Conservation (phyloP, 2,113 vertebrate genomes). For the Suncus etruscus region DNA sequence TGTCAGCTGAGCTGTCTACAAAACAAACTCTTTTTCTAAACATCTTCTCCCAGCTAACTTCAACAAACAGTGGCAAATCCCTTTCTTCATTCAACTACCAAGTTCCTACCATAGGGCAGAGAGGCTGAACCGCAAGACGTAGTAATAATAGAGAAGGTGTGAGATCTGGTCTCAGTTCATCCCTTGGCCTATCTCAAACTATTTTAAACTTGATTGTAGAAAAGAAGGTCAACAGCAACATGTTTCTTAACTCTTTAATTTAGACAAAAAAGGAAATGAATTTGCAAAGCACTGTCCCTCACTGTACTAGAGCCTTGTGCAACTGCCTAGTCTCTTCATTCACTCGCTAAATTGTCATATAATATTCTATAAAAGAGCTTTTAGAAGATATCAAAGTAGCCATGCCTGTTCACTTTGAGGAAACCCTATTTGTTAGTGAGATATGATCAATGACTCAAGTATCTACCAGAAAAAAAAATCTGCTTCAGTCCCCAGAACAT, state of each 20-base stretch:
- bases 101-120: no score
- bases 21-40: slow-evolving; percentile 8
- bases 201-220: neutral
- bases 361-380: neutral
- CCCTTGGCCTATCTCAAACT: neutral
- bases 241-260: slow-evolving; percentile 4
- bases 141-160: neutral
- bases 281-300: slow-evolving; percentile 54
- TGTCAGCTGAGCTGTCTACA: neutral
- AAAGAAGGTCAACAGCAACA: neutral
- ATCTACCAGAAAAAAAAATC: neutral
- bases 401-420: neutral
- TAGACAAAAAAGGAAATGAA: slow-evolving; percentile 64
- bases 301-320: slow-evolving; percentile 2
- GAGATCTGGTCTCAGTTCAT: neutral
- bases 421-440: neutral
- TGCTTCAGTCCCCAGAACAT: neutral
- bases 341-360: slow-evolving; percentile 3
- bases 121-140: neutral
- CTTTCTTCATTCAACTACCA: no score
- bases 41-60: neutral
- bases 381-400: neutral
- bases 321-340: slow-evolving; percentile 36
- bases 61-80: neutral
- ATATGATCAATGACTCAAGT: neutral